Percentiles rank a stretch among this genome's conserved stretches.
These are phyloP conservation scores for Lota lota DNA, from an alignment of 2,113 vertebrate genomes.

Conservation along the genomic window DNA sequence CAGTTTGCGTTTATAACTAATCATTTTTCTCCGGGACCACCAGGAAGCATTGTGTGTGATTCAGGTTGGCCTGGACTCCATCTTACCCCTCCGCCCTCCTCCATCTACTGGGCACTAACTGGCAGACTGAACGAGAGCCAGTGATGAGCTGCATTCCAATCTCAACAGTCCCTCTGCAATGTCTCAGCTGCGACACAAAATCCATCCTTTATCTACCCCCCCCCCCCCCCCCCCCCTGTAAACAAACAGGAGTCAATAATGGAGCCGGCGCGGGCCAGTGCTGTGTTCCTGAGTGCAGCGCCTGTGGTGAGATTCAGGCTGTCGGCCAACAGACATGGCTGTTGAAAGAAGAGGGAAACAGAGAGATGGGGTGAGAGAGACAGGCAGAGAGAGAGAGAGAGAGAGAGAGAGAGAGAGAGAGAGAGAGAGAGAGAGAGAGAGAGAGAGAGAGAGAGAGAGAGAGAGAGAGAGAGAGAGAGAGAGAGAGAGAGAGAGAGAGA, in stretches of 20 bases:
- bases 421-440: background rate
- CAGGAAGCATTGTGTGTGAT: constrained; percentile 4
- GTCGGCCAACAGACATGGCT: constrained; percentile 6
- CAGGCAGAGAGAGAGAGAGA: background rate
- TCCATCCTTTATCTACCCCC: constrained; percentile 27
- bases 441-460: too few relatives aligned
- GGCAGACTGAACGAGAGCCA: background rate
- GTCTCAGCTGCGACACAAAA: constrained; percentile 20
- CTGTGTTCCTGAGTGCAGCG: constrained; percentile 12
- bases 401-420: constrained; percentile 1
- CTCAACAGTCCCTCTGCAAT: constrained; percentile 1
- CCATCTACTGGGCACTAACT: too few relatives aligned
- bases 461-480: background rate
- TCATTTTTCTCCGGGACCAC: constrained; percentile 34
- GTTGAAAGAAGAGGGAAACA: too few relatives aligned
- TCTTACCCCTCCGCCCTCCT: constrained; percentile 24
- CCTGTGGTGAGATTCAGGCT: constrained; percentile 4
- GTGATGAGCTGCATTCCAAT: background rate
- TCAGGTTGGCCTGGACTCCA: constrained; percentile 9
- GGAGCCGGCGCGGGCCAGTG: constrained; percentile 13
- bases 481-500: background rate
- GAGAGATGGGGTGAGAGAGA: too few relatives aligned
- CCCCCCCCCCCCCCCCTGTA: constrained; percentile 20
- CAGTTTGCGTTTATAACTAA: background rate
- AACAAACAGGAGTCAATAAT: constrained; percentile 41